Base-by-base conservation (phyloP, 2,113 vertebrate genomes). In the Panthera leo region DNA sequence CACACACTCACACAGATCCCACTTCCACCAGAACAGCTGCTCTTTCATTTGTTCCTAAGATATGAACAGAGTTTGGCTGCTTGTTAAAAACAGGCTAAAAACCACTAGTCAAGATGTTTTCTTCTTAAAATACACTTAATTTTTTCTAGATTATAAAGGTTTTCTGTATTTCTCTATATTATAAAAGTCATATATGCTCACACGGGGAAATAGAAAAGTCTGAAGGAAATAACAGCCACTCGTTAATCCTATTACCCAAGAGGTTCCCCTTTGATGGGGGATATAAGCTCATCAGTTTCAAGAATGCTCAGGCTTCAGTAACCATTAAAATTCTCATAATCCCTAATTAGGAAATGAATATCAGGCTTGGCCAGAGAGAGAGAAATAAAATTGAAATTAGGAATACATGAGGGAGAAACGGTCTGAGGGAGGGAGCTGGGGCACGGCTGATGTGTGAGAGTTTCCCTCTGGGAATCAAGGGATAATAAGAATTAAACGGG, bases 311-410 rank as follows among this genome's bases (percentile, higher is more conserved):
- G 96, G 51, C 75, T 92, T 93, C 27, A 21, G 34, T 48, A 79
- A 82, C 91, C 71, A 88, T n/a, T 73, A 83, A n/a, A 82, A 91
- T 73, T 78, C 51, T 34, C 86, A 70, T 76, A 51, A 55, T 89
- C 89, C 80, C 55, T 90, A 76, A 87, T 36, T 87, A 98, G 87
- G 79, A 82, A 95, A 51, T 25, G 65, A 92, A 19, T 48, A 87
- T 85, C 51, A 82, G 68, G 34, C 51, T 45, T 89, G 58, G 75
- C 39, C 65, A 92, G 68, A 87, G 89, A 89, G 48, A 75, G n/a
- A 87, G 58, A 91, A 65, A 92, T 31, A 68, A 63, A 89, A 82
- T 21, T 76, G 55, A 96, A 93, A 90, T 94, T 42, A 58, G 63
- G 34, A 93, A 79, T 75, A 16, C 31, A 9, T 8, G 58, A 84